Base-by-base conservation (phyloP, 2,797 vertebrate species). In the Natrix natrix region DNA sequence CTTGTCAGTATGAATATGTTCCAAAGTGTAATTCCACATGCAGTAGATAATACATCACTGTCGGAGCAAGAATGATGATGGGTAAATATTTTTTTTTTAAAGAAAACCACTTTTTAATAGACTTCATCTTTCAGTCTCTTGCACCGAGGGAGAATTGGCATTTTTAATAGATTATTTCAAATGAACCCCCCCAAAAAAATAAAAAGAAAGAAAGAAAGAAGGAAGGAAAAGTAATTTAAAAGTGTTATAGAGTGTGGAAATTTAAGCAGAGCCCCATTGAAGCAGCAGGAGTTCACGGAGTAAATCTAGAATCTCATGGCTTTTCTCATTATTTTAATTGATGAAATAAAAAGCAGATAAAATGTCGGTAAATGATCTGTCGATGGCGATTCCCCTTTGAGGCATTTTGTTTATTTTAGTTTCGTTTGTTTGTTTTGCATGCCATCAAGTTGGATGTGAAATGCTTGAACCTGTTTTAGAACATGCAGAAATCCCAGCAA, bases 31-130 rank as follows among this genome's bases (percentile, higher is more conserved):
- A 48, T 61, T 88, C 88, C 20, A 32, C 88, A 86, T 92, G 86
- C 91, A 63, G 91, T 37, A 91, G 37, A 86, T 22, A 88, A 88
- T 92, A 56, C 52, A 90, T 92, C 86, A 91, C 88, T 91, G 89
- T 92, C 86, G 91, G 52, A 74, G 28, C 10, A 88, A 87, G 52
- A 90, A 90, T 90, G n/a, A 32, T 26, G 60, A 43, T 60, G 87
- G n/a, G 91, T 92, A 92, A 92, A 78, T 52, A 60, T 74, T 8
- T 28, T 13, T 63, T 63, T 61, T 59, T 48, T 48, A 48, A 0
- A 0, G 17, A 66, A 37, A 43, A 4, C 5, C 20, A 87, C 13
- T 24, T 66, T 88, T 92, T 88, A 88, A 89, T 60, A 56, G 66
- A 22, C 3, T 88, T 24, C 20, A 16, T 87, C 60, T 8, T 83